A percentile compares a stretch with the other conserved stretches of the same genome.
These are phyloP conservation scores for Lordiphosa fenestrarum DNA, from an alignment of 2,888 invertebrate genomes.

Conservation along the genomic window DNA sequence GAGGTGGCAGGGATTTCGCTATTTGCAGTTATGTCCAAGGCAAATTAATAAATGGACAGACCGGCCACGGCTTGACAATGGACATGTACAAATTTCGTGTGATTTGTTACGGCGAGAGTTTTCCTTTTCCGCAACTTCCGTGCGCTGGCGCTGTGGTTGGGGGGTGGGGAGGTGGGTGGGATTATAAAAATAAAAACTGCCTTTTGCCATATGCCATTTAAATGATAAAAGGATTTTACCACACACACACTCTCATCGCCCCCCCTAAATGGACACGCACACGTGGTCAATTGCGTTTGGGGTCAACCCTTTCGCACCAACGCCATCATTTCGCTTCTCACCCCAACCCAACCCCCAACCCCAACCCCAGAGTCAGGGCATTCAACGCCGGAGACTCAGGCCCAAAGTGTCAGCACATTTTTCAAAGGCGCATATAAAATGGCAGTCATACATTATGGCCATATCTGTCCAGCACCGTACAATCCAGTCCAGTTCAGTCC, in stretches of 20 bases:
- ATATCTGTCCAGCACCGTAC: constrained; percentile 51
- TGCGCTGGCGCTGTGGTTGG: constrained; percentile 4
- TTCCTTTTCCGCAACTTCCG: constrained; percentile 55
- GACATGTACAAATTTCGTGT: constrained; percentile 72
- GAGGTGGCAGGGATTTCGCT: constrained; percentile 7
- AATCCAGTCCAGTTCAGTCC: too few relatives aligned
- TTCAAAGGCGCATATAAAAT: constrained; percentile 69
- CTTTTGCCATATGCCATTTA: constrained; percentile 74
- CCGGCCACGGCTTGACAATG: constrained; percentile 49
- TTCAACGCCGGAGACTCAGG: constrained; percentile 13
- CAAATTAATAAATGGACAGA: constrained; percentile 62
- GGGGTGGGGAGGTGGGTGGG: constrained; percentile 10
- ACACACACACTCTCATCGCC: constrained; percentile 16
- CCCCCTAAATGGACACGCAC: constrained; percentile 50
- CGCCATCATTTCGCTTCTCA: constrained; percentile 56
- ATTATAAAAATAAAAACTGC: constrained; percentile 75
- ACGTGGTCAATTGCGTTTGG: constrained; percentile 77
- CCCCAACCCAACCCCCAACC: constrained; percentile 21
- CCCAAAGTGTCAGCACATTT: constrained; percentile 74
- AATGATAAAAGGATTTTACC: constrained; percentile 74
- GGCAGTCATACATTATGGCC: constrained; percentile 74
- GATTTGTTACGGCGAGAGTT: constrained; percentile 59
- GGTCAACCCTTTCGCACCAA: constrained; percentile 75
- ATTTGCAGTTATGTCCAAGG: constrained; percentile 29
- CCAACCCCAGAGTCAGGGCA: constrained; percentile 15